These are phyloP conservation scores for Drosophila watanabei DNA, from an alignment of 1,140 invertebrate genomes.

Conservation along the genomic window DNA sequence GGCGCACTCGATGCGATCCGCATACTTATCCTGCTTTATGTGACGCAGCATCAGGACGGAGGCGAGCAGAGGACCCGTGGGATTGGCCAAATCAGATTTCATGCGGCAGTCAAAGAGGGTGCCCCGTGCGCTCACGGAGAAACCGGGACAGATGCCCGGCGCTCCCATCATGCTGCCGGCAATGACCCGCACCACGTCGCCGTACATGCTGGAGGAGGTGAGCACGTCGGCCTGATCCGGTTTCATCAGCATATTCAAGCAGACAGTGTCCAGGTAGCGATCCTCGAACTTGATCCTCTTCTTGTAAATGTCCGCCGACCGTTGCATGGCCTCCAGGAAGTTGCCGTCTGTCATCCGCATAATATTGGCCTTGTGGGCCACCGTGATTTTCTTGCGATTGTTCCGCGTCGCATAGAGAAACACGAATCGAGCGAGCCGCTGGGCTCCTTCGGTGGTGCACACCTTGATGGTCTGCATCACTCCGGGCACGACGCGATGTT, in stretches of 20 bases:
- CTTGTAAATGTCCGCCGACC: constrained; percentile 13
- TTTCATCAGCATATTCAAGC: constrained; percentile 46
- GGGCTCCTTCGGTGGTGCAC: constrained; percentile 49
- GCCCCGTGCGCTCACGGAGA: constrained; percentile 30
- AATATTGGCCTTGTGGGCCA: constrained; percentile 72
- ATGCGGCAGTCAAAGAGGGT: constrained; percentile 42
- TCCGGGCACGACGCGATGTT: constrained; percentile 64
- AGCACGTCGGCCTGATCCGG: constrained; percentile 44
- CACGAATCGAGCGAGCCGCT: constrained; percentile 48
- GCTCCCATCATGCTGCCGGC: constrained; percentile 55
- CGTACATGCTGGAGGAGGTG: constrained; percentile 73
- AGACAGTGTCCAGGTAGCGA: constrained; percentile 64
- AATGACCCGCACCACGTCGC: constrained; percentile 59
- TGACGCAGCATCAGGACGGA: constrained; percentile 46
- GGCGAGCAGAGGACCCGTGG: constrained; percentile 58
- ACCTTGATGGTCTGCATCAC: constrained; percentile 69
- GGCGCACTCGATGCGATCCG: constrained; percentile 33
- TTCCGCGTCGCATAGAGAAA: constrained; percentile 46
- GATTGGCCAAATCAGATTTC: constrained; percentile 48
- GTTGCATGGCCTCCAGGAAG: constrained; percentile 56
- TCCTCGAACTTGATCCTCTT: constrained; percentile 42
- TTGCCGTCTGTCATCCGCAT: constrained; percentile 67
- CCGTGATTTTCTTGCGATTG: constrained; percentile 55
- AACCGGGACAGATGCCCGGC: constrained; percentile 51
- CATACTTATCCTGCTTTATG: constrained; percentile 21